phyloP scores from a whole-genome alignment of 2,888 invertebrate genomes.

The Andrena fulva region DNA sequence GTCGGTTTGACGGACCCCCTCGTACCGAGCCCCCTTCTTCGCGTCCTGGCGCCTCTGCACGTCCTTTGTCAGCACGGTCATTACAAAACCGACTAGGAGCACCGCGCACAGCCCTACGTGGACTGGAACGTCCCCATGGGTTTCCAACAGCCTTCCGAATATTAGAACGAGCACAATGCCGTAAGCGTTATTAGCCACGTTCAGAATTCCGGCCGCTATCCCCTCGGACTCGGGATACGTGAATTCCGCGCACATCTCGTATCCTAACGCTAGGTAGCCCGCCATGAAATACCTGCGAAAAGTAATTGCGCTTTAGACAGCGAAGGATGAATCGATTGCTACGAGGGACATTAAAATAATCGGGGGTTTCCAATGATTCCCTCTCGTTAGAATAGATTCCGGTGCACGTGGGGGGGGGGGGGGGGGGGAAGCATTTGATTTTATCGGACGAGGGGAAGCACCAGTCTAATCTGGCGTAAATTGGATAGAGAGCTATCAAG shows the following conservation, averaged over 20 bases:
- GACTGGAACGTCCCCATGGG: conserved; percentile 80
- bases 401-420: too few species aligned
- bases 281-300: conserved; percentile 89
- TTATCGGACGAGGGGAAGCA: too few species aligned
- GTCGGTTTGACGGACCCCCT: conserved; percentile 32
- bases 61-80: conserved; percentile 78
- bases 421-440: too few species aligned
- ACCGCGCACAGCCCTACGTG: conserved; percentile 79
- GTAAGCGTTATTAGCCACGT: conserved; percentile 85
- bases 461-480: too few species aligned
- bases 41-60: conserved; percentile 79
- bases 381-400: neutral
- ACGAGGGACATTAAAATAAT: neutral
- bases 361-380: neutral
- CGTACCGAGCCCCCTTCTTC: conserved; percentile 57
- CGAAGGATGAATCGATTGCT: neutral
- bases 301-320: neutral
- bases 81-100: conserved; percentile 77
- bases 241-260: conserved; percentile 91
- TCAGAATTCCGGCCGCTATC: conserved; percentile 89
- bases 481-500: too few species aligned
- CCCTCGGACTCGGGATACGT: conserved; percentile 91
- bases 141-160: conserved; percentile 78
- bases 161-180: conserved; percentile 79
- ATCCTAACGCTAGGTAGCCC: conserved; percentile 90